Base-by-base conservation (phyloP, 2,113 vertebrate genomes). In the Pao palembangensis region DNA sequence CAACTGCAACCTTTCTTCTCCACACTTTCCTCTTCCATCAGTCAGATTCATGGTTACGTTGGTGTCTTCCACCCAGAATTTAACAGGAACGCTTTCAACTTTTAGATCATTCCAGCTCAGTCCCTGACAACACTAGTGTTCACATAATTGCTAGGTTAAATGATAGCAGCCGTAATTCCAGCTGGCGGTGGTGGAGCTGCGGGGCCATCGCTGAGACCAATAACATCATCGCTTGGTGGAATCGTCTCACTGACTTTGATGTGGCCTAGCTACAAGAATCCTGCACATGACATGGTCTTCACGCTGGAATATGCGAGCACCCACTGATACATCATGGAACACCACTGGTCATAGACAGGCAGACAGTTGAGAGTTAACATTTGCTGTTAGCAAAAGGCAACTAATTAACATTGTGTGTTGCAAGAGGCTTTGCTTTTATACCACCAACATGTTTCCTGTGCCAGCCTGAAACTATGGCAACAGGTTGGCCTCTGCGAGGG, bases 401-500 rank as follows among this genome's bases (percentile, higher is more conserved):
- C 85, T 87, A 85, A 87, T 89, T 88, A 88, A 77, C 79, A 66
- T 78, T 82, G 78, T 77, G 75, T 75, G 72, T 70, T 84, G 79
- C 81, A 84, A 86, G 82, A 83, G 78, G 82, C 79, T 87, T 86
- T 83, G 83, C 69, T 81, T 38, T 38, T 85, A 87, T 85, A 76
- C 76, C 81, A 77, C 86, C 84, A 78, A 85, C 83, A 82, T 77
- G 75, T 84, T 87, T 86, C 75, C 82, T 89, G 84, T 81, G 76
- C 80, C 85, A 85, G 79, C 66, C 79, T 82, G 82, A 89, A 84
- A 79, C 82, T 79, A 69, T 88, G 78, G 85, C 80, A 82, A 79
- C 69, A 68, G 73, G 67, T 81, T 67, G 80, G 73, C 47, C 69
- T 84, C 78, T 80, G 62, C 49, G 67, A 74, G 64, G 61, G 75